Conservation (phyloP, 2,888 invertebrate genomes). For the Venusia cambrica region DNA sequence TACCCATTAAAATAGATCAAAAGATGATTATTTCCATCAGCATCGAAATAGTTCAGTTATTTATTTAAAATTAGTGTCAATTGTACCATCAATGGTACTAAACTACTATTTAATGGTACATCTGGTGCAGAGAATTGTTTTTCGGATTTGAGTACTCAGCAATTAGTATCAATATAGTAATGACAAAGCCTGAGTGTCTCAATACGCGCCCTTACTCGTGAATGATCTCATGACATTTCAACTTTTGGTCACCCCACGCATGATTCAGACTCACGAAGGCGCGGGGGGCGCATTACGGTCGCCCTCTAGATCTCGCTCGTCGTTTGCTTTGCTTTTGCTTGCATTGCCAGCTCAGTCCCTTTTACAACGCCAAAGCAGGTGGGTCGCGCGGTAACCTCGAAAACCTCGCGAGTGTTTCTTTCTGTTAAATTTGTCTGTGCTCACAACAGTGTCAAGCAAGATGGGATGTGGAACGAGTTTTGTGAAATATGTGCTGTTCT, state of each 20-base stretch:
- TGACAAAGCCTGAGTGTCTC: no score
- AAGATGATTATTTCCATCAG: no score
- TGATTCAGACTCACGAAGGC: conserved; percentile 44
- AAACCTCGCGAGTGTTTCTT: conserved; percentile 63
- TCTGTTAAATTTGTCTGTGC: conserved; percentile 64
- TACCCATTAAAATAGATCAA: no score
- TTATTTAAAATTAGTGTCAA: no score
- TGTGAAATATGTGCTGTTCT: conserved; percentile 90
- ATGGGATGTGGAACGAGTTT: conserved; percentile 88
- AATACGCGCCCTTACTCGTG: no score
- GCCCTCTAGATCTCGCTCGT: conserved; percentile 61
- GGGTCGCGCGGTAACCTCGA: conserved; percentile 36
- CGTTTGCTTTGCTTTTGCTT: no score
- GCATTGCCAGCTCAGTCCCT: conserved; percentile 60
- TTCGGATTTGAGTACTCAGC: no score
- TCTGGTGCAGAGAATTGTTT: no score
- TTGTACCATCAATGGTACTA: no score
- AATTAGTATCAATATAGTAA: no score
- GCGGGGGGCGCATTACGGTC: conserved; percentile 49
- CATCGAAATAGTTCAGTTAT: no score
- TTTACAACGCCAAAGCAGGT: conserved; percentile 43
- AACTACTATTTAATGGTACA: no score
- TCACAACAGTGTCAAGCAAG: conserved; percentile 60
- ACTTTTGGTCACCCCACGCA: conserved; percentile 40
- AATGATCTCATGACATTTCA: conserved; percentile 8